Base-by-base conservation (phyloP, 2,888 invertebrate species). In the Drosophila neonasuta region DNA sequence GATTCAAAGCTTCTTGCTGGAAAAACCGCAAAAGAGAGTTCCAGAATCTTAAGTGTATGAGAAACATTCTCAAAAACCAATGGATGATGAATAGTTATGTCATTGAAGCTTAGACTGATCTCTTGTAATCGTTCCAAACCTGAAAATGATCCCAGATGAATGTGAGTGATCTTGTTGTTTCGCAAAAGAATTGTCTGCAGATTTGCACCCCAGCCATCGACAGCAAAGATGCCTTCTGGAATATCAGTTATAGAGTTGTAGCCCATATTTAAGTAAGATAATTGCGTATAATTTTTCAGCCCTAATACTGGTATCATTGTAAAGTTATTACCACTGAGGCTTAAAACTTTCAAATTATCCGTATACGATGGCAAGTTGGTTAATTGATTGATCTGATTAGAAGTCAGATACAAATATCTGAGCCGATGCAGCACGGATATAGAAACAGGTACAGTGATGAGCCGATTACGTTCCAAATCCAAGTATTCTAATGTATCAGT, bases 101-200 rank as follows among this genome's bases (percentile, higher is more conserved):
- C 95, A 91, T 98, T 98, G 91, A 97, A 97, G 89, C 97, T 97
- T 75, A 98, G 92, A 91, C 96, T 96, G 74, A 98, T 93, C 91
- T 97, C 97, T 86, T 95, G 95, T 77, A 98, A 93, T 77, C 95
- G 94, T 73, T 94, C 94, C 55, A 95, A 93, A 42, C 94, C 94
- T 65, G 93, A 92, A 90, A 97, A 96, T 75, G 95, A 93, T 84
- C 94, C 94, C 74, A 93, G 92, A 87, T 93, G 94, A 78, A 95
- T 92, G 89, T 93, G 94, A 36, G 95, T 95, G 76, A 97, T 94
- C 89, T 95, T 94, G 90, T 97, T 97, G 91, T 97, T 97, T 71
- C 95, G 93, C 80, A 97, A 92, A 79, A 97, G 93, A 69, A 97
- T 92, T 76, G 96, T 97, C 88, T 95, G 95, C 58, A 97, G 92